A percentile compares a stretch with the other conserved stretches of the same genome.
Conservation (phyloP, 2,113 vertebrate species). For the Candoia aspera region DNA sequence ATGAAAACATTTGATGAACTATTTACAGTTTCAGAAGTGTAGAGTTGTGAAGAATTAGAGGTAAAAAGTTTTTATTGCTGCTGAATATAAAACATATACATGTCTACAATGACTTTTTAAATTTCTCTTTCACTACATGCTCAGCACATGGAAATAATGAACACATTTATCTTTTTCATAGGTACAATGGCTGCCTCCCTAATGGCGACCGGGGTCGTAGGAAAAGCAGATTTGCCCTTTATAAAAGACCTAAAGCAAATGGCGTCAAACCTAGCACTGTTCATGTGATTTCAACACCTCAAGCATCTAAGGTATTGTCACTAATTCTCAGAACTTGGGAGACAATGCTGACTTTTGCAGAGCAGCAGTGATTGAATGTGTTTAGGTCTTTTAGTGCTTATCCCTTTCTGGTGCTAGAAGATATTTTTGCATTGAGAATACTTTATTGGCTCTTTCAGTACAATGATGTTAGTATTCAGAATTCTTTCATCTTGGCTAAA, state of each 20-base stretch:
- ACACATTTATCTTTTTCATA: slow-evolving; percentile 57
- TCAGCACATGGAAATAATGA: not conserved
- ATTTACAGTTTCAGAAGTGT: not conserved
- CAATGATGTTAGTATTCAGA: not conserved
- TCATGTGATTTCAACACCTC: slow-evolving; percentile 92
- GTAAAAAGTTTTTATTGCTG: not conserved
- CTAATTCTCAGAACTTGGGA: not conserved
- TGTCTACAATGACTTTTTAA: not conserved
- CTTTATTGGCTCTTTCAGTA: not conserved
- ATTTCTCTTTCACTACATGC: not conserved
- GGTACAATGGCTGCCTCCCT: slow-evolving; percentile 96
- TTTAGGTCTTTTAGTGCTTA: not conserved
- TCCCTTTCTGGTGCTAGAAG: not conserved
- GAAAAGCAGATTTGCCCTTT: slow-evolving; percentile 97
- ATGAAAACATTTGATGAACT: not conserved
- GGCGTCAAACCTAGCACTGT: slow-evolving; percentile 94
- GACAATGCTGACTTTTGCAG: not conserved
- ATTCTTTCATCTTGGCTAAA: not conserved
- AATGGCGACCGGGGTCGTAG: slow-evolving; percentile 92
- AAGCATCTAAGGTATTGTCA: slow-evolving; percentile 88
- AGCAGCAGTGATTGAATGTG: not conserved
- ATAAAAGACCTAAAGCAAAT: slow-evolving; percentile 88
- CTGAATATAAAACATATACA: not conserved
- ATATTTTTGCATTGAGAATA: fast-evolving
- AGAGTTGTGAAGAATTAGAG: not conserved